Evolutionary conservation across 1,140 invertebrate species (phyloP).

Genomic region (Temnothorax nylanderi): DNA sequence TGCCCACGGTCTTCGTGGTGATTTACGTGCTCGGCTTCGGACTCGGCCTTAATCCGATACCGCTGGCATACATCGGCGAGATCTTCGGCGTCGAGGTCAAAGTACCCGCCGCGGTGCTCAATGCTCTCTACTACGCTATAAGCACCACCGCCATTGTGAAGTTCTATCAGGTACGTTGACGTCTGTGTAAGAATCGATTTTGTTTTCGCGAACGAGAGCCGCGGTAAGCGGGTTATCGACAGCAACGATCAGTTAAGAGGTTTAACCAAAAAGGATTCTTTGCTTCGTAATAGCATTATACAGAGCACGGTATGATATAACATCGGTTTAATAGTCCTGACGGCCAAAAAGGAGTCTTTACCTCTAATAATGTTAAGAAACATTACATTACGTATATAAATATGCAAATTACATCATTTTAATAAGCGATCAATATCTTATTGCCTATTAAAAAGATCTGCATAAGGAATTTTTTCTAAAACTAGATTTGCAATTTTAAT

Average conservation of each 20-base stretch:
- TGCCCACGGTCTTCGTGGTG: constrained; percentile 79
- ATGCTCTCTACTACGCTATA: constrained; percentile 81
- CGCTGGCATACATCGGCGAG: constrained; percentile 83
- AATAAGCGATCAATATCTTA: constrained; percentile 10
- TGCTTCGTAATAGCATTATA: constrained; percentile 46
- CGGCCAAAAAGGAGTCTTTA: constrained; percentile 11
- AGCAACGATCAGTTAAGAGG: constrained; percentile 48
- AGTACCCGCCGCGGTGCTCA: constrained; percentile 81
- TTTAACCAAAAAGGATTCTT: constrained; percentile 47
- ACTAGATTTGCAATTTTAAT: constrained; percentile 16
- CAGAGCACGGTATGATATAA: constrained; percentile 7
- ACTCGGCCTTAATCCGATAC: constrained; percentile 83
- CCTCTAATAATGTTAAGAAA: neutral
- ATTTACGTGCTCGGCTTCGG: constrained; percentile 81
- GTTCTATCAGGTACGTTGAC: constrained; percentile 82
- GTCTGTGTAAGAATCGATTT: constrained; percentile 50
- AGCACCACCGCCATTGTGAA: constrained; percentile 80
- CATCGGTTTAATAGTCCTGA: constrained; percentile 8
- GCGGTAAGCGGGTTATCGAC: constrained; percentile 44
- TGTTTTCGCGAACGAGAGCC: constrained; percentile 36
- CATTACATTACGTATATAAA: neutral
- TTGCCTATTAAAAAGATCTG: neutral
- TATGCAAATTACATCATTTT: constrained; percentile 34
- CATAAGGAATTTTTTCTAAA: neutral
- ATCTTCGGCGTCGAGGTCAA: constrained; percentile 84